These are phyloP conservation scores for Heliconius nattereri DNA, from an alignment of 1,140 invertebrate genomes.

Conservation along the genomic window DNA sequence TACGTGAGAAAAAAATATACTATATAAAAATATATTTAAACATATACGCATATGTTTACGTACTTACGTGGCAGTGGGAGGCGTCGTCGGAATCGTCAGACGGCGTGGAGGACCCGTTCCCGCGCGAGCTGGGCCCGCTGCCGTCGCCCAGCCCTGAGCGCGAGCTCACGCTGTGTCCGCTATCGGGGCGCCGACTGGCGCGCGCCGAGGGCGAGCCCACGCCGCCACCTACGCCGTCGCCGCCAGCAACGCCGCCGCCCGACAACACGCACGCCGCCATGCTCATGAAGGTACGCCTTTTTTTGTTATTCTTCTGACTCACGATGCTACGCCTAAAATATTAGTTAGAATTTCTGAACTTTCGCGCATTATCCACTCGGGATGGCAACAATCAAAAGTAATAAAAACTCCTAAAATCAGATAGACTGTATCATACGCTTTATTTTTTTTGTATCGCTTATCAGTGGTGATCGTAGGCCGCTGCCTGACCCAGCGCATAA, in stretches of 20 bases:
- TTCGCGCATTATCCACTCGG: too few relatives aligned
- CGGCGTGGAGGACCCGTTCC: conserved; percentile 82
- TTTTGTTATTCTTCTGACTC: neutral
- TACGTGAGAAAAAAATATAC: too few relatives aligned
- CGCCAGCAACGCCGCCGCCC: conserved; percentile 42
- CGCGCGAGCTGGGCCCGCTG: conserved; percentile 82
- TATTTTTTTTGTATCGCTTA: too few relatives aligned
- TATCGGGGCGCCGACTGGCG: conserved; percentile 86
- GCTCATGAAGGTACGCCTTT: conserved; percentile 64
- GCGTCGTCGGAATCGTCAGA: conserved; percentile 82
- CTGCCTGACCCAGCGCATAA: too few relatives aligned
- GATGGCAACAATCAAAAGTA: too few relatives aligned
- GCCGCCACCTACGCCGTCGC: conserved; percentile 71
- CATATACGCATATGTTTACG: too few relatives aligned
- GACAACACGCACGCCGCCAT: conserved; percentile 44
- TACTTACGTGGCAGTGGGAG: conserved; percentile 50
- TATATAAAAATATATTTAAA: too few relatives aligned
- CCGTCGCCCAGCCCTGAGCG: conserved; percentile 85
- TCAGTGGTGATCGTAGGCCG: too few relatives aligned
- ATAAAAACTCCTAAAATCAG: too few relatives aligned
- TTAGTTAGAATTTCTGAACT: too few relatives aligned
- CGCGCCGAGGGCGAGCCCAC: conserved; percentile 85
- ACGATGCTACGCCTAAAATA: too few relatives aligned
- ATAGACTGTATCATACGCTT: too few relatives aligned
- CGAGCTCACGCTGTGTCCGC: conserved; percentile 86